phyloP scores from a whole-genome alignment of 1,140 invertebrate genomes.

The Arctopsyche grandis region DNA sequence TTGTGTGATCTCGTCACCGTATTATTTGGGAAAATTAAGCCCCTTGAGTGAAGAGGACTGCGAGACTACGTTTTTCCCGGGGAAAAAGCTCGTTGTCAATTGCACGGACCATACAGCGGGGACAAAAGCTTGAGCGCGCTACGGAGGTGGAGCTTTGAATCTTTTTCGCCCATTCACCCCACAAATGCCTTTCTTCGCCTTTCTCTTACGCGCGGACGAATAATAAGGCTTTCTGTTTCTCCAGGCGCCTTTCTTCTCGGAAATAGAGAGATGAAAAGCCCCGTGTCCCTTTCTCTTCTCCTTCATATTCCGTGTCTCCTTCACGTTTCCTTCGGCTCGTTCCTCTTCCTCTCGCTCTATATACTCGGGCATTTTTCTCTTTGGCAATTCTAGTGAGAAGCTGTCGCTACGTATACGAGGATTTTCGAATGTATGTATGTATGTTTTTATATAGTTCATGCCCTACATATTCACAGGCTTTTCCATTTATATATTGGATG shows the following conservation, averaged over 20 bases:
- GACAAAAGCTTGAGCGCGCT: constrained; percentile 41
- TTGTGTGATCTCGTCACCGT: constrained; percentile 40
- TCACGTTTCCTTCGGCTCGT: background rate
- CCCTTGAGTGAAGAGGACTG: constrained; percentile 39
- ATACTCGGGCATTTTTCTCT: constrained; percentile 31
- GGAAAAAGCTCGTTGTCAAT: constrained; percentile 48
- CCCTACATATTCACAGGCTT: background rate
- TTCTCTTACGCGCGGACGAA: constrained; percentile 51
- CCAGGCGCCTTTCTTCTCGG: constrained; percentile 46
- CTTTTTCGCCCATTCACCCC: constrained; percentile 37
- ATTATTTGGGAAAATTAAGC: constrained; percentile 54
- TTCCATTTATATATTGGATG: no score
- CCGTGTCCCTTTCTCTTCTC: constrained; percentile 44
- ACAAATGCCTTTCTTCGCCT: constrained; percentile 51
- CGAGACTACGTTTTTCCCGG: constrained; percentile 21
- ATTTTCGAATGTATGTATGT: constrained; percentile 31
- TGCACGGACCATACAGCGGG: constrained; percentile 36
- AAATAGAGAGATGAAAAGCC: constrained; percentile 55
- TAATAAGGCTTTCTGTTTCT: constrained; percentile 53
- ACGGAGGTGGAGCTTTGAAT: constrained; percentile 49
- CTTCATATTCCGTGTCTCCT: constrained; percentile 23
- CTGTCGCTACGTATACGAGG: constrained; percentile 14
- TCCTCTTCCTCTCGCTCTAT: background rate
- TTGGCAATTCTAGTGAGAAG: constrained; percentile 28
- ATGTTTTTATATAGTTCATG: background rate